Evolutionary conservation across 2,888 invertebrate species (phyloP).

Genomic region (Julus scanicus): DNA sequence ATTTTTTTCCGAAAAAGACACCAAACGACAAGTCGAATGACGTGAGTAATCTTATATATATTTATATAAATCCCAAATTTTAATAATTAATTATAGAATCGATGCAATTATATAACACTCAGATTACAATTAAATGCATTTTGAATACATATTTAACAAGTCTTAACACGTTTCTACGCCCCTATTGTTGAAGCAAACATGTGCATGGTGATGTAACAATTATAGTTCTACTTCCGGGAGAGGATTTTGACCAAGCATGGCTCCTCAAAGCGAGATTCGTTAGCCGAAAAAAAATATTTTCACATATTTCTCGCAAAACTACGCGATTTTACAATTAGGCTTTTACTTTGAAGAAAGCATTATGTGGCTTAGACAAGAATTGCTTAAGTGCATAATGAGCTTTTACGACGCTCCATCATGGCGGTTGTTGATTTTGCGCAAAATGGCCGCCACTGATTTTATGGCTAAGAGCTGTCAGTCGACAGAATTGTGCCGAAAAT

Average conservation of each 20-base stretch:
- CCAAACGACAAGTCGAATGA: not conserved
- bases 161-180: no score
- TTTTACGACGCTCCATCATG: not conserved
- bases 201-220: no score
- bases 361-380: not conserved
- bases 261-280: not conserved
- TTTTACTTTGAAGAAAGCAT: constrained; percentile 14
- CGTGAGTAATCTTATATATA: not conserved
- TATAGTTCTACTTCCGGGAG: no score
- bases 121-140: no score
- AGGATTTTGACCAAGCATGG: no score
- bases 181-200: no score
- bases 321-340: constrained; percentile 27
- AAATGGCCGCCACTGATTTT: constrained; percentile 39
- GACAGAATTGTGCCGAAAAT: constrained; percentile 1
- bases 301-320: not conserved
- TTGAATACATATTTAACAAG: no score
- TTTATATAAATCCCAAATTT: no score
- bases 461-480: not conserved
- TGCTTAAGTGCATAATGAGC: constrained; percentile 34
- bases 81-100: no score
- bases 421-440: constrained; percentile 13
- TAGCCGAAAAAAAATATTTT: constrained; percentile 2
- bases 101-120: no score
- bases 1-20: not conserved